A percentile compares a stretch with the other conserved stretches of the same genome.
phyloP scores from a whole-genome alignment of 1,140 invertebrate species.

The Drosophila bocki region DNA sequence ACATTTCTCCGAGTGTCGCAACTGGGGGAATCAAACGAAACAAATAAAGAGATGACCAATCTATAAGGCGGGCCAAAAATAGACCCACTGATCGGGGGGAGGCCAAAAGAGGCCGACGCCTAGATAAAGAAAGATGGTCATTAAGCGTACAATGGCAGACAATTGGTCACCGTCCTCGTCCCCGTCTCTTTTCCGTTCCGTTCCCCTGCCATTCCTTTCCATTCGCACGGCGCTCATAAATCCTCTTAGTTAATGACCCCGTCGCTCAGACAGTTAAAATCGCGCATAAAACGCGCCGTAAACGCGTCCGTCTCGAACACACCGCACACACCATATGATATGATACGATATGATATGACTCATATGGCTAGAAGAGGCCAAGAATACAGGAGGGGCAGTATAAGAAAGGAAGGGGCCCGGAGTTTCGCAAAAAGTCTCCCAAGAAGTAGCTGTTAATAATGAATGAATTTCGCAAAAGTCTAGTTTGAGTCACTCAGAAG shows the following conservation, averaged over 20 bases:
- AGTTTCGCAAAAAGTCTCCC: conserved; percentile 19
- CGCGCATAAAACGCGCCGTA: conserved; percentile 70
- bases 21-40: neutral
- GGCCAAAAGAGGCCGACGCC: conserved; percentile 19
- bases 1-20: conserved; percentile 9
- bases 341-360: conserved; percentile 47
- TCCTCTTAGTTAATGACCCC: conserved; percentile 81
- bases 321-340: conserved; percentile 7
- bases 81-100: conserved; percentile 34
- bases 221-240: conserved; percentile 71
- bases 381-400: neutral
- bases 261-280: conserved; percentile 79
- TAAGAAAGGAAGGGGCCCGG: conserved; percentile 3
- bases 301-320: conserved; percentile 48
- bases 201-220: conserved; percentile 25
- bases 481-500: conserved; percentile 15
- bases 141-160: conserved; percentile 56
- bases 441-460: conserved; percentile 22
- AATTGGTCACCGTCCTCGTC: conserved; percentile 53
- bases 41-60: conserved; percentile 34
- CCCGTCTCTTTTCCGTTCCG: conserved; percentile 17
- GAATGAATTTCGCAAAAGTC: conserved; percentile 37
- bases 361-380: conserved; percentile 47
- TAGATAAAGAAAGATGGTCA: conserved; percentile 49
- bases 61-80: conserved; percentile 61